Evolutionary conservation across 2,113 vertebrate genomes (phyloP).

Genomic region (Bungarus multicinctus): DNA sequence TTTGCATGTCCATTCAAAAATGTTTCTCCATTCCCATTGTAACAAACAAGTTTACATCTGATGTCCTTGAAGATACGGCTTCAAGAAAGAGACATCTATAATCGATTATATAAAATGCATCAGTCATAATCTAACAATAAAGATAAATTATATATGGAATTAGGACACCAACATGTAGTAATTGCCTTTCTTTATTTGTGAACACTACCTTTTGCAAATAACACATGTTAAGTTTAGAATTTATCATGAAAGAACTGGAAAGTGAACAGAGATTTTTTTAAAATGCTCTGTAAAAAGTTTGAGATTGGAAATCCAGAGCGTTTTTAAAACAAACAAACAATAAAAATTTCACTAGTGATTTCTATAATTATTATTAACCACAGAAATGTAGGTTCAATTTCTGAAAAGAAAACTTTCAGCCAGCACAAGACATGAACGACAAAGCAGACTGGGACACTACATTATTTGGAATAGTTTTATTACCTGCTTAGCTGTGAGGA

Average conservation of each 20-base stretch:
- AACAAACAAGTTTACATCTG: constrained; percentile 34
- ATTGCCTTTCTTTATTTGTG: constrained; percentile 45
- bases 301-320: constrained; percentile 23
- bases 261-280: constrained; percentile 8
- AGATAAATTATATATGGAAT: constrained; percentile 28
- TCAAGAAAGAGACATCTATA: constrained; percentile 41
- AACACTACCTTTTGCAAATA: neutral
- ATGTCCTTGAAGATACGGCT: constrained; percentile 26
- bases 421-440: neutral
- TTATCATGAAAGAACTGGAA: constrained; percentile 11
- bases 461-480: neutral
- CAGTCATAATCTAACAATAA: constrained; percentile 40
- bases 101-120: constrained; percentile 33
- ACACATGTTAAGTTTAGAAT: neutral
- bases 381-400: constrained; percentile 31
- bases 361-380: constrained; percentile 46
- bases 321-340: constrained; percentile 23
- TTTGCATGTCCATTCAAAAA: constrained; percentile 38
- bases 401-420: constrained; percentile 34
- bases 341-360: constrained; percentile 17
- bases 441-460: neutral
- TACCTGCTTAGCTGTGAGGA: neutral
- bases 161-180: constrained; percentile 25
- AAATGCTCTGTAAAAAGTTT: constrained; percentile 25
- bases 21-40: constrained; percentile 25